These are phyloP conservation scores for Caenorhabditis briggsae DNA, from an alignment of 1,140 invertebrate species.

Conservation along the genomic window DNA sequence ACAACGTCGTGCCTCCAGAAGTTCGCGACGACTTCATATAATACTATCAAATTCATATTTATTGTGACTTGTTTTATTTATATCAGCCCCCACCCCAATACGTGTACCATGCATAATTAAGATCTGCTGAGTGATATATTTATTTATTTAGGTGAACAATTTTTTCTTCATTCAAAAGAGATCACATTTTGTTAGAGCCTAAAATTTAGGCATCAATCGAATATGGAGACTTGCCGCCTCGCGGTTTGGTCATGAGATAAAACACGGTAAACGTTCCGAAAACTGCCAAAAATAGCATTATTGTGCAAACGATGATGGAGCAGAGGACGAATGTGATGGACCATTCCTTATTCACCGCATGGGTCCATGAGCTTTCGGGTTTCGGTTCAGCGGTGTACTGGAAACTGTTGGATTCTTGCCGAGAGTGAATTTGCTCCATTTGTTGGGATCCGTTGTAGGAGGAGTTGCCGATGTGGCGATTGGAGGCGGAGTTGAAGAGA, in stretches of 20 bases:
- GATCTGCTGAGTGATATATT: too few species aligned
- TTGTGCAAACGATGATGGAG: slow-evolving; percentile 11
- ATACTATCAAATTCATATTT: slow-evolving; percentile 8
- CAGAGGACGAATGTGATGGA: slow-evolving; percentile 33
- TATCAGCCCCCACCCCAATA: background rate
- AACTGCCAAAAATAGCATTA: slow-evolving; percentile 31
- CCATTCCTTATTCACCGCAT: slow-evolving; percentile 40
- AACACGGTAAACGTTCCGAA: slow-evolving; percentile 44
- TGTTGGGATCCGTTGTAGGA: background rate
- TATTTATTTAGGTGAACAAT: too few species aligned
- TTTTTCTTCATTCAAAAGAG: too few species aligned
- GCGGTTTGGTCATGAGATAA: slow-evolving; percentile 28
- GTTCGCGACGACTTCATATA: slow-evolving; percentile 36
- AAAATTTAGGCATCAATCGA: slow-evolving; percentile 24
- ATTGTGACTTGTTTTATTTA: background rate
- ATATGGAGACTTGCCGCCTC: slow-evolving; percentile 22
- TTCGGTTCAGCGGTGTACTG: background rate
- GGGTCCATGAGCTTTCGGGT: background rate
- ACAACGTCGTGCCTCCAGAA: background rate
- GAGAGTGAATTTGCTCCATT: slow-evolving; percentile 37
- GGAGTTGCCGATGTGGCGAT: background rate
- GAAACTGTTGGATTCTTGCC: slow-evolving; percentile 5
- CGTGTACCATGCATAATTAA: background rate
- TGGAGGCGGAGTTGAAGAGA: background rate
- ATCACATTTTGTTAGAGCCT: background rate